Evolutionary conservation across 2,797 vertebrate species (phyloP), one percentile per base, ranked within the genome.

Genomic region (Lepilemur ruficaudatus): DNA sequence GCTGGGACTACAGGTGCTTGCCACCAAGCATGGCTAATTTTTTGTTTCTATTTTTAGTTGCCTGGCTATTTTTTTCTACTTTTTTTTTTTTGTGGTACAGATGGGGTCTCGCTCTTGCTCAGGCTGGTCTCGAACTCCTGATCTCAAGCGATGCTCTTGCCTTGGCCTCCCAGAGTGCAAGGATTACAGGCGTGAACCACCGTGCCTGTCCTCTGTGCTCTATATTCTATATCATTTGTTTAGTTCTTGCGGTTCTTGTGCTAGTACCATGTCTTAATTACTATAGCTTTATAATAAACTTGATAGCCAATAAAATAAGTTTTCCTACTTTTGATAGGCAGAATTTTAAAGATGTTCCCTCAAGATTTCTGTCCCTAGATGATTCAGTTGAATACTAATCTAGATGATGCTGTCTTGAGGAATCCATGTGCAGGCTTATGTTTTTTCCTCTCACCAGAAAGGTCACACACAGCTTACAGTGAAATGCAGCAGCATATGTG

Each of bases 281-380:
- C 65, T 65, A 17, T 32, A 59, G 70, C 25, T 70, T 93, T 70
- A 48, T 72, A 80, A 69, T 84, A 93, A 96, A 41, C 61, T 96
- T 78, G 57, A 85, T 94, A 90, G 12, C 52, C 18, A 88, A 7
- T 63, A 76, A 95, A 86, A 72, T n/a, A 78, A 28, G 91, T 52
- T 43, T 86, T 81, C 14, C 48, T 89, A 4, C 30, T 83, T 85
- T 91, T 91, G 73, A 11, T 82, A 73, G 41, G 65, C 52, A 46
- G 18, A 85, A 81, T 72, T 91, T 63, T 89, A 73, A 79, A 83
- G 57, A 73, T 69, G 50, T 85, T 92, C 65, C 22, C 8, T 30
- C 28, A 87, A 61, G 63, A 79, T n/a, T 90, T 69, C n/a, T 69
- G 38, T 93, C 52, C 48, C 69, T 30, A 11, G 7, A n/a, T 94